Conservation (phyloP, 1,140 invertebrate species). For the Drosophila orosa region DNA sequence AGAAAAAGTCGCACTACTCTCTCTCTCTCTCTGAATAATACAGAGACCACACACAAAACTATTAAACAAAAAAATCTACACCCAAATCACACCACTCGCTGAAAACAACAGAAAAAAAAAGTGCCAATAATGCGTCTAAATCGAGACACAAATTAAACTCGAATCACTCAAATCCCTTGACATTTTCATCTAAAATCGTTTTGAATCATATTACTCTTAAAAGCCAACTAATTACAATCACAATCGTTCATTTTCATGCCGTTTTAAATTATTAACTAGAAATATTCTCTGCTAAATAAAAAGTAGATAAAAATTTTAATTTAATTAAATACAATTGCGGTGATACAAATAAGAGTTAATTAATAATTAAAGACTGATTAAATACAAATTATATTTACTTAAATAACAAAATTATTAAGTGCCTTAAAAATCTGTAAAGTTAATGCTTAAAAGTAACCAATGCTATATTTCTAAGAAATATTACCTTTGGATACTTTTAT, state of each 20-base stretch:
- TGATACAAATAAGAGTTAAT: neutral
- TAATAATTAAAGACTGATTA: neutral
- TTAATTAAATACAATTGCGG: neutral
- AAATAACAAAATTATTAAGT: neutral
- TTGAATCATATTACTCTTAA: conserved; percentile 1
- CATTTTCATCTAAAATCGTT: conserved; percentile 4
- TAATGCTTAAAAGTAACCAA: too few relatives aligned
- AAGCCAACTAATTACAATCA: conserved; percentile 17
- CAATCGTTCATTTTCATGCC: conserved; percentile 8
- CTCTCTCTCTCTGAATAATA: conserved; percentile 5
- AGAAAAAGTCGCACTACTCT: conserved; percentile 45
- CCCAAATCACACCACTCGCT: conserved; percentile 28
- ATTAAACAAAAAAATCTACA: conserved; percentile 1
- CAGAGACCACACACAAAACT: neutral
- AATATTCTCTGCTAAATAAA: neutral
- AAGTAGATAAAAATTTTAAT: neutral
- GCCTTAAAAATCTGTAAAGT: neutral
- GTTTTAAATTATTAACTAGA: neutral
- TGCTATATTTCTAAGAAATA: too few relatives aligned
- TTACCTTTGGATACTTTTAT: too few relatives aligned
- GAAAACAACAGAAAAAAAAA: conserved; percentile 27
- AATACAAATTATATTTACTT: neutral
- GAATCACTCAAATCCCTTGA: conserved; percentile 1
- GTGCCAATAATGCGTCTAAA: conserved; percentile 66
- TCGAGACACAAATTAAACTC: conserved; percentile 12